Conservation (phyloP, 2,888 invertebrate species). For the Endotricha flammealis region DNA sequence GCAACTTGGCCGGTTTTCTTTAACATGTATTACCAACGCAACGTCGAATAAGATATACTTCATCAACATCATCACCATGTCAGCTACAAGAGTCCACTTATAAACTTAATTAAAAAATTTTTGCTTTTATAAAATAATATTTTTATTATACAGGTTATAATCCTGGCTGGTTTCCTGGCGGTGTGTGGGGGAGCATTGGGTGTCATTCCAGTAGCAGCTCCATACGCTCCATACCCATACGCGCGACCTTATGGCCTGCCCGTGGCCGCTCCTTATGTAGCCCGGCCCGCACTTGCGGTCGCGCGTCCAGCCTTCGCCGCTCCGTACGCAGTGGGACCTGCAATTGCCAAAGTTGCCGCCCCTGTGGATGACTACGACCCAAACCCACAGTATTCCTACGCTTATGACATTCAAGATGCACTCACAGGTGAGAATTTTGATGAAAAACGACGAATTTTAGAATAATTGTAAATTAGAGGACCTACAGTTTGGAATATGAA, state of each 20-base stretch:
- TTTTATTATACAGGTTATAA: conserved; percentile 38
- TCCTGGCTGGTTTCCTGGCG: conserved; percentile 49
- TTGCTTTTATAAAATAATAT: neutral
- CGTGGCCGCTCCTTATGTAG: conserved; percentile 34
- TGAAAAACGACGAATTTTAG: too few relatives aligned
- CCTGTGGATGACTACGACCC: conserved; percentile 78
- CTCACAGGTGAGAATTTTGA: conserved; percentile 77
- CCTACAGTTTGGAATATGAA: too few relatives aligned
- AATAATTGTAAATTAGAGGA: too few relatives aligned
- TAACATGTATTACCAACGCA: too few relatives aligned
- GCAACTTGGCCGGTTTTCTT: too few relatives aligned
- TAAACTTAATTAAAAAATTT: too few relatives aligned
- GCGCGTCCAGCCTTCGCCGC: conserved; percentile 22
- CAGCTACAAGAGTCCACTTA: too few relatives aligned
- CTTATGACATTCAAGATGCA: conserved; percentile 83
- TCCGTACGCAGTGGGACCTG: conserved; percentile 38
- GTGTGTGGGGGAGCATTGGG: conserved; percentile 47
- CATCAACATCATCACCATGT: too few relatives aligned
- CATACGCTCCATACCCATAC: conserved; percentile 47
- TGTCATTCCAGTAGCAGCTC: conserved; percentile 42
- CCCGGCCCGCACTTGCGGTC: conserved; percentile 9
- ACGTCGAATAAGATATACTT: too few relatives aligned
- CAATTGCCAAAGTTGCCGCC: conserved; percentile 53
- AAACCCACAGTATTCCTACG: conserved; percentile 82
- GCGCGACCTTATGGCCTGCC: conserved; percentile 39